Evolutionary conservation across 2,797 vertebrate species (phyloP), one percentile per base, ranked within the genome.

Genomic region (Botia almorhae): DNA sequence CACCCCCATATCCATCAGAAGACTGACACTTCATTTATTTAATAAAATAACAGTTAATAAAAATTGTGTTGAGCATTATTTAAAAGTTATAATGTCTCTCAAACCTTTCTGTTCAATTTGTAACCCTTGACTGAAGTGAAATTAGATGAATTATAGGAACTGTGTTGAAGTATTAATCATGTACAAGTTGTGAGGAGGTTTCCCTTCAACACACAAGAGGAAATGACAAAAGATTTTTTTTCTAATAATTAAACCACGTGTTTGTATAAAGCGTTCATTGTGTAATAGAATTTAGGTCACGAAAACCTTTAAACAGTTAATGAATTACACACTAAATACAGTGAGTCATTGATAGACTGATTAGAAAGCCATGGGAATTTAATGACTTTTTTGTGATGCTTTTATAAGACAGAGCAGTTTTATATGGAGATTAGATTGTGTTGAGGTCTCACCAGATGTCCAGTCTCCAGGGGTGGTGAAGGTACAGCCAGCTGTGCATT

Each of bases 401-500:
- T 29, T 29, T 58, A 5, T 19, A 36, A 65, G 13, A 65, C 33
- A n/a, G 36, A n/a, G 36, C 7, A 10, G 14, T 2, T 67, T 13
- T 43, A 2, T 46, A 21, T 5, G 17, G 0, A 39, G 36, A 65
- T n/a, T 8, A 46, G 19, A 1, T 23, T 21, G 3, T 26, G 17
- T 16, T n/a, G 2, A 17, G 33, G 53, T 23, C 51, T 90, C 90
- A 99, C 97, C 97, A 95, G 96, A 94, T 0, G 97, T 98, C 97
- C 97, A 99, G 92, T 99, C 98, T 74, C 98, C 97, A 0, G 98
- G 98, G 2, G 97, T 99, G 17, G 98, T 99, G 84, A 95, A 99
- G 51, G 98, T 99, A 85, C 98, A 99, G 64, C 98, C 98, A 33
- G 98, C 98, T 11, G 98, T 99, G 89, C 98, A 99, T 85, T 99